Percentiles rank a stretch among this genome's conserved stretches.
phyloP scores from a whole-genome alignment of 1,140 invertebrate genomes.

The Pachypeltis micranthus region DNA sequence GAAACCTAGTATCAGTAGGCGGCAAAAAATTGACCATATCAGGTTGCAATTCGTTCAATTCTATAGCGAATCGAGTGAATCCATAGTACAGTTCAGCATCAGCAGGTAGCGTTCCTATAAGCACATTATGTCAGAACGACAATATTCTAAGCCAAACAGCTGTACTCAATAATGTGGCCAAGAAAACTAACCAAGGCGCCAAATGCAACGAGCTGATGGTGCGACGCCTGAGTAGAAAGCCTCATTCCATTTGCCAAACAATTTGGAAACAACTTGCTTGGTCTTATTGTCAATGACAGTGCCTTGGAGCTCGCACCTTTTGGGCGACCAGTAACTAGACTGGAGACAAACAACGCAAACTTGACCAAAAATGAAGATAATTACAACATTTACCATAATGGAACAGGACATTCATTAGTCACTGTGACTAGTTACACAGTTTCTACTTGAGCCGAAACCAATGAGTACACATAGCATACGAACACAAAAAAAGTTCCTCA shows the following conservation, averaged over 20 bases:
- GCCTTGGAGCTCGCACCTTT: constrained; percentile 64
- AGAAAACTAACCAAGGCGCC: constrained; percentile 45
- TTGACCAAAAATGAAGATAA: no score
- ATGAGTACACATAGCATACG: no score
- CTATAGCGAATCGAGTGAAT: constrained; percentile 73
- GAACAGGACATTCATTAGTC: no score
- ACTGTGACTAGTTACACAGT: no score
- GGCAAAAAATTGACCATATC: constrained; percentile 51
- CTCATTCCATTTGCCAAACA: constrained; percentile 75
- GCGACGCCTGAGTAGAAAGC: constrained; percentile 62
- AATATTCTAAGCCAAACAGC: no score
- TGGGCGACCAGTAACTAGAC: constrained; percentile 68
- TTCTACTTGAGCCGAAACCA: no score
- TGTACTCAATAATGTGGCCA: no score
- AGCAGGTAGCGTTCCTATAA: constrained; percentile 56
- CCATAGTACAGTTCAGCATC: constrained; percentile 73
- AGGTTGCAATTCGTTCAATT: constrained; percentile 65
- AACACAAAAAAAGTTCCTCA: no score
- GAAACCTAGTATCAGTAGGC: constrained; percentile 58
- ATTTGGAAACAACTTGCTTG: constrained; percentile 43
- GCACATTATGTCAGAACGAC: no score
- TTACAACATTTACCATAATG: no score
- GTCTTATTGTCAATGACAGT: constrained; percentile 42
- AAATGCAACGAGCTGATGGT: constrained; percentile 56
- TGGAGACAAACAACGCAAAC: constrained; percentile 30